A percentile compares a stretch with the other conserved stretches of the same genome.
Evolutionary conservation across 2,113 vertebrate species (phyloP).

Genomic region (Spheniscus mendiculus): DNA sequence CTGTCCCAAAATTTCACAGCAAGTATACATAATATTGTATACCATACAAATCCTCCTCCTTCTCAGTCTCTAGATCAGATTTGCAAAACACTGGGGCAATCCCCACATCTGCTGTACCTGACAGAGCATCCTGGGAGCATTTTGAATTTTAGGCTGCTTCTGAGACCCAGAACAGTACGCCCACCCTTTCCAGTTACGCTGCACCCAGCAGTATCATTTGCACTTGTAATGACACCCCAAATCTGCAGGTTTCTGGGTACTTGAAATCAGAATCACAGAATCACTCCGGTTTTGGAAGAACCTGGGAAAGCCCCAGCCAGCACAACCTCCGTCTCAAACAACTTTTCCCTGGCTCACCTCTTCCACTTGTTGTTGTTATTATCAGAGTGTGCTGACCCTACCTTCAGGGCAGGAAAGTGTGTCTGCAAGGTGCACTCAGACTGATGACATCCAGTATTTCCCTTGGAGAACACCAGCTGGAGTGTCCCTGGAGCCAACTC

Average conservation of each 20-base stretch:
- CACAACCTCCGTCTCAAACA: neutral
- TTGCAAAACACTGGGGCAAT: neutral
- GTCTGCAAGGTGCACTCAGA: neutral
- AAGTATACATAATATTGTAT: neutral
- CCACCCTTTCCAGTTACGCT: neutral
- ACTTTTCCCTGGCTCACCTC: neutral
- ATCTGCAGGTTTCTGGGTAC: neutral
- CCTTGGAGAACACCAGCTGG: neutral
- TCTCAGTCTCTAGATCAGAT: neutral
- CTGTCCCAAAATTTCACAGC: neutral
- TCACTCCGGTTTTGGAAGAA: neutral
- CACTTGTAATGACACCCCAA: neutral
- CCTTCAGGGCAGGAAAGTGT: neutral
- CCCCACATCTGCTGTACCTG: rapidly evolving
- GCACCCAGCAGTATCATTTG: neutral
- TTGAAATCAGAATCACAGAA: neutral
- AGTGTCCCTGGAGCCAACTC: neutral
- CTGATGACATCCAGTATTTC: neutral
- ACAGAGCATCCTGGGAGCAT: neutral
- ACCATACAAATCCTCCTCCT: neutral
- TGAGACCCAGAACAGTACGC: neutral
- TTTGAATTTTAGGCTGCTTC: neutral
- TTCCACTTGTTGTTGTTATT: neutral
- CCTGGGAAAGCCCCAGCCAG: neutral
- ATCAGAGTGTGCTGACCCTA: neutral